Conservation (phyloP, 1,140 invertebrate genomes). For the Mycetomoellerius zeteki region DNA sequence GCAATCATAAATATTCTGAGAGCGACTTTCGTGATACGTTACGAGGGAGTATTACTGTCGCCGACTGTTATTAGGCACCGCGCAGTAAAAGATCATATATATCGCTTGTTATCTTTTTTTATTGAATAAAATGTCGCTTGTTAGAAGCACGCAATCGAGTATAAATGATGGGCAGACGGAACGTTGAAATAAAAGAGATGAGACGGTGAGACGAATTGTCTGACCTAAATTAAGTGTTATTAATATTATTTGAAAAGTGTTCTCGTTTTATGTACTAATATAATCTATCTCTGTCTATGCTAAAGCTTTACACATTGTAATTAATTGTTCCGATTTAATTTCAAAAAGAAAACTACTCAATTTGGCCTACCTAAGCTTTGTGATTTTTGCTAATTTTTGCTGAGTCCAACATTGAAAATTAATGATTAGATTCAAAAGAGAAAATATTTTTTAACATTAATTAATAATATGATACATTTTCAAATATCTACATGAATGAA, state of each 20-base stretch:
- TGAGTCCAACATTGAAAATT: no score
- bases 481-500: no score
- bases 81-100: not conserved
- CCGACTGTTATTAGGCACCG: slow-evolving; percentile 23
- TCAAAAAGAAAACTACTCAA: not conserved
- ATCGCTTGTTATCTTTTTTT: slow-evolving; percentile 52
- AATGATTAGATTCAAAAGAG: no score
- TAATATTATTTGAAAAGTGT: slow-evolving; percentile 23
- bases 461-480: no score
- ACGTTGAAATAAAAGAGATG: slow-evolving; percentile 19
- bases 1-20: slow-evolving; percentile 21
- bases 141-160: slow-evolving; percentile 37
- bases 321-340: not conserved
- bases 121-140: slow-evolving; percentile 36
- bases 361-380: no score
- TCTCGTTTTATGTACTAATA: not conserved
- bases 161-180: slow-evolving; percentile 10
- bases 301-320: not conserved
- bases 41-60: not conserved
- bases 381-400: no score
- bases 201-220: slow-evolving; percentile 18
- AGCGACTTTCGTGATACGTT: slow-evolving; percentile 3
- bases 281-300: not conserved
- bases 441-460: no score
- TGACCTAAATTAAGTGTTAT: slow-evolving; percentile 34